Conservation (phyloP, 2,797 vertebrate species). For the Hyperoplus immaculatus region DNA sequence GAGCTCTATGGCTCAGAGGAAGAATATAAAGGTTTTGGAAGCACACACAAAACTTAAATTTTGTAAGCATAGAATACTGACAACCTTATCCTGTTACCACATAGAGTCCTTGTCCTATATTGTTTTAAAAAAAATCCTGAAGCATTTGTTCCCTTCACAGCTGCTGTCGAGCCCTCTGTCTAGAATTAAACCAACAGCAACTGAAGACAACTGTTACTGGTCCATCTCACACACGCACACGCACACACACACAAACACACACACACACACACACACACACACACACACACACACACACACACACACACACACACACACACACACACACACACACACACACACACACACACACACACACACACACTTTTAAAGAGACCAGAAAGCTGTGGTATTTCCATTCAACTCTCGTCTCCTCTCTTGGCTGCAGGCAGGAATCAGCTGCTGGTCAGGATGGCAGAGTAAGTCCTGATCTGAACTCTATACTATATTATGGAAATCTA, state of each 20-base stretch:
- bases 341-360: constrained; percentile 22
- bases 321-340: constrained; percentile 29
- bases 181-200: constrained; percentile 42
- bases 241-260: constrained; percentile 20
- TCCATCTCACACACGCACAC: constrained; percentile 11
- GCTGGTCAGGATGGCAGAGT: constrained; percentile 78
- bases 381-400: constrained; percentile 20
- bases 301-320: constrained; percentile 8
- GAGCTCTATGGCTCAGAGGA: neutral
- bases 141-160: constrained; percentile 57
- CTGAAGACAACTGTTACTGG: constrained; percentile 60
- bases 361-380: constrained; percentile 56
- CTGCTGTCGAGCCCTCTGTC: constrained; percentile 45
- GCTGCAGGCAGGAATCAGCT: constrained; percentile 42
- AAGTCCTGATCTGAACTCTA: constrained; percentile 42
- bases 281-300: constrained; percentile 25
- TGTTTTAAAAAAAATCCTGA: constrained; percentile 47
- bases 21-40: neutral
- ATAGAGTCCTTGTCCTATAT: neutral
- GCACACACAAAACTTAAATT: neutral
- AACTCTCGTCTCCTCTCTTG: constrained; percentile 38
- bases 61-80: neutral
- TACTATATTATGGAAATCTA: neutral
- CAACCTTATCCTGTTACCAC: neutral
- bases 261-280: constrained; percentile 24